Conservation (phyloP, 2,888 invertebrate genomes). For the Machimus rusticus region DNA sequence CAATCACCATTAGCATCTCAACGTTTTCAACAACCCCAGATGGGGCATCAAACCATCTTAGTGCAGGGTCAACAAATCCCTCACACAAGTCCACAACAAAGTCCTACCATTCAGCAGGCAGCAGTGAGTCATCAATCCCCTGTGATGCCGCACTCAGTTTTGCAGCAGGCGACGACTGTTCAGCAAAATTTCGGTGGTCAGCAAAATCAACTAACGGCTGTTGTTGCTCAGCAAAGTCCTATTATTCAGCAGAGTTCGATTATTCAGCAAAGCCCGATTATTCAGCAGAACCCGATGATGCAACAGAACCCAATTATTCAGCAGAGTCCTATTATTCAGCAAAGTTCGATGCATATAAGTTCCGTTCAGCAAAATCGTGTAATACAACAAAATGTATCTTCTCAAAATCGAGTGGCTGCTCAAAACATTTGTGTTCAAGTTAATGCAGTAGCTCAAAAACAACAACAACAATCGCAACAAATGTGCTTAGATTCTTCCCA, state of each 20-base stretch:
- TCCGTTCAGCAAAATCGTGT: not conserved
- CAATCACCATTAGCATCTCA: conserved; percentile 64
- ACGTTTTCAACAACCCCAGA: not conserved
- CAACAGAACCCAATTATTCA: not conserved
- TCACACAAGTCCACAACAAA: conserved; percentile 60
- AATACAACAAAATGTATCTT: not conserved
- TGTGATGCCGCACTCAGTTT: not conserved
- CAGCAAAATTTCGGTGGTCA: not conserved
- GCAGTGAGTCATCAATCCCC: not conserved
- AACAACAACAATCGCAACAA: not conserved
- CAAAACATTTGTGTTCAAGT: not conserved
- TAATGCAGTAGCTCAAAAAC: not conserved
- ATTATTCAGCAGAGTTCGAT: not conserved
- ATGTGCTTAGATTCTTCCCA: not conserved
- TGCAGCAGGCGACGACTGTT: conserved; percentile 50
- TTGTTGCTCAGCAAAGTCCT: not conserved
- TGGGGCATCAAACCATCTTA: conserved; percentile 45
- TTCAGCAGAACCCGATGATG: not conserved
- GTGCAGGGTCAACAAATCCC: conserved; percentile 60
- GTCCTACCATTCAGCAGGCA: not conserved
- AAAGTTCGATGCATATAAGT: not conserved
- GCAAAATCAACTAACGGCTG: not conserved
- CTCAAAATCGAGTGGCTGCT: not conserved
- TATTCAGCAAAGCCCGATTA: not conserved
- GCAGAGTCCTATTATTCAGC: not conserved